Evolutionary conservation across 2,888 invertebrate species (phyloP), one percentile per base, ranked within the genome.

Genomic region (Ophion ellenae): DNA sequence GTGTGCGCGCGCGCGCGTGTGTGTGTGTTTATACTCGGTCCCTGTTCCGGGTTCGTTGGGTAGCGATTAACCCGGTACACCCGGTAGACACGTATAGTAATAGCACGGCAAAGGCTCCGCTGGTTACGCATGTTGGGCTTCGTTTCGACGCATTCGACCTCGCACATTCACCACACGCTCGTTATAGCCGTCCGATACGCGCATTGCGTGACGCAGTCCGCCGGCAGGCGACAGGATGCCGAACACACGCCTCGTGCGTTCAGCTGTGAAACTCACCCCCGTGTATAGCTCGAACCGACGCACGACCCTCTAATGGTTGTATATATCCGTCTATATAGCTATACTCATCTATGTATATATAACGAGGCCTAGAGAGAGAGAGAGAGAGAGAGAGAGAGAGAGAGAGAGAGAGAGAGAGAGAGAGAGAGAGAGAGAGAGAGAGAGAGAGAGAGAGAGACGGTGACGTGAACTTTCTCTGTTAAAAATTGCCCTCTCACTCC

Each of bases 161-260:
- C 87, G 80, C 88, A 87, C 87, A 87, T 88, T 85, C 85, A 85
- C 83, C 86, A 83, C 88, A 88, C 86, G 88, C 90, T 90, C 87
- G 90, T 91, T 90, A 90, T 85, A 90, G 86, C 86, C 83, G 78
- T 83, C 87, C 86, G 87, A 90, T 90, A 90, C 81, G 76, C 24
- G 90, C 89, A 87, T 90, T 89, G 90, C 90, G 91, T 91, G 91
- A 90, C 90, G 90, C 88, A 88, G 86, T 74, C 87, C 87, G 86
- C 87, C 88, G 86, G 86, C 84, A 87, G 89, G 89, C 90, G 90
- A 91, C 91, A 89, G 90, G 89, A 90, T 90, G 90, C 89, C 89
- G 87, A 90, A 90, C 89, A 89, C 90, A 89, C 89, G 89, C 89
- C 82, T 85, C 87, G 88, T 88, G 90, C 89, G 89, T 90, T 90